These are phyloP conservation scores for Acyrthosiphon pisum DNA, from an alignment of 1,140 invertebrate genomes.

Conservation along the genomic window DNA sequence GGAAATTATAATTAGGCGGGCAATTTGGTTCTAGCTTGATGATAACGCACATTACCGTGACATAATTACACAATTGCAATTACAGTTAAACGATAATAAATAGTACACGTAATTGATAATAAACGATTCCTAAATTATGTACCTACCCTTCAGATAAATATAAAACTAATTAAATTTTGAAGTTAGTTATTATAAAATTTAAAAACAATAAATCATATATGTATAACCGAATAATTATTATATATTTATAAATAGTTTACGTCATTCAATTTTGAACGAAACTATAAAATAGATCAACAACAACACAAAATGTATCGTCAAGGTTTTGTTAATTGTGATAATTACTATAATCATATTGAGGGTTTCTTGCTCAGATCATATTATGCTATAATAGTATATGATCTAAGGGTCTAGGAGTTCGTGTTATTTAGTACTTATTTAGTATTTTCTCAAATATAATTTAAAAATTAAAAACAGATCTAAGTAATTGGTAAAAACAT, in stretches of 20 bases:
- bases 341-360: not conserved
- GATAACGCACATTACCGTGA: not conserved
- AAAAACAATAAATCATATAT: not conserved
- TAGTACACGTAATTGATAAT: not conserved
- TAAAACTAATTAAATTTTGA: not conserved
- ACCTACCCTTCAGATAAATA: not conserved
- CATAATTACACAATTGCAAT: not conserved
- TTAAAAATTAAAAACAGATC: not conserved
- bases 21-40: slow-evolving; percentile 35
- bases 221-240: not conserved
- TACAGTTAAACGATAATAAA: not conserved
- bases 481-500: not conserved
- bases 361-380: not conserved
- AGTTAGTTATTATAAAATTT: not conserved
- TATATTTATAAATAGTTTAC: not conserved
- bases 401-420: too few species aligned
- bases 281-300: not conserved
- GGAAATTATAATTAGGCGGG: not conserved
- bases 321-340: not conserved
- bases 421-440: not conserved
- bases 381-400: too few species aligned
- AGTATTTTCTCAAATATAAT: not conserved
- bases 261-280: not conserved
- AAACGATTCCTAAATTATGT: not conserved
- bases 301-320: not conserved